These are phyloP conservation scores for Nycticorax nycticorax DNA, from an alignment of 2,113 vertebrate genomes.

Conservation along the genomic window DNA sequence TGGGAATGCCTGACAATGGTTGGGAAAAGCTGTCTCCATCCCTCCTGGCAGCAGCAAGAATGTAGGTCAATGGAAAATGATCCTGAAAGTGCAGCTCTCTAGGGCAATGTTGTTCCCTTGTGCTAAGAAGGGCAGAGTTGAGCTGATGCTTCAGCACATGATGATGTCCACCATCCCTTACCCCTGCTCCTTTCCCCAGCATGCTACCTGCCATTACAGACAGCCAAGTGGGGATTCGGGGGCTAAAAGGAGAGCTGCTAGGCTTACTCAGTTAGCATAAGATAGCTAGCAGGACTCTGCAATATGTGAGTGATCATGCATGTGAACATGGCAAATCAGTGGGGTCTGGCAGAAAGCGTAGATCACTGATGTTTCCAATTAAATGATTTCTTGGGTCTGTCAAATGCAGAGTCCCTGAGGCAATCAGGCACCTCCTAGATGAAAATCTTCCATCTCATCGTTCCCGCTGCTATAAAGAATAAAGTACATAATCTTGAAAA, in stretches of 20 bases:
- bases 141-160: background rate
- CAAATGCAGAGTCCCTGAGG: background rate
- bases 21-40: background rate
- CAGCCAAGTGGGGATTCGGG: background rate
- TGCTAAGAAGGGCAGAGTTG: background rate
- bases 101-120: background rate
- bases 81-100: background rate
- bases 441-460: background rate
- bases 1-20: background rate
- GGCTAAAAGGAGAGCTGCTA: background rate
- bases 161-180: background rate
- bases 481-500: background rate
- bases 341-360: background rate
- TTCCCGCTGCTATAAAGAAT: background rate
- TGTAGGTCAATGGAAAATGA: accelerated
- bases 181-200: background rate
- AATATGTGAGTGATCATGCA: background rate
- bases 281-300: background rate
- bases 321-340: background rate
- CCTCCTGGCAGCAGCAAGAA: background rate
- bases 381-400: background rate
- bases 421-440: background rate
- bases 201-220: background rate
- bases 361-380: background rate
- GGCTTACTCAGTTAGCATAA: background rate